Evolutionary conservation across 2,888 invertebrate species (phyloP).

Genomic region (Lymantria monacha): DNA sequence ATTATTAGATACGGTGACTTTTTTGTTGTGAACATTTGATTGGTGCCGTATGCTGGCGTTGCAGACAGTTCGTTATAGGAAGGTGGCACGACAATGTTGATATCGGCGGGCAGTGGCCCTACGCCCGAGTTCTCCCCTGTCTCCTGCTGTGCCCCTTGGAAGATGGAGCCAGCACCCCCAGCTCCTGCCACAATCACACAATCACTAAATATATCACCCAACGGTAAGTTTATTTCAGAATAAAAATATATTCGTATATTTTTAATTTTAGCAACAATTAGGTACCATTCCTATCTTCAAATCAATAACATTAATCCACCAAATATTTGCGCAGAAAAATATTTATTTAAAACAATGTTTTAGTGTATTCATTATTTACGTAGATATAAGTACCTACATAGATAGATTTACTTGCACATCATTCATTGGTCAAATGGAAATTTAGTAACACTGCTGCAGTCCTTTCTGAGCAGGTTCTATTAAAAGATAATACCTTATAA

Average conservation of each 20-base stretch:
- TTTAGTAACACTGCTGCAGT: no score
- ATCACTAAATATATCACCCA: conserved; percentile 83
- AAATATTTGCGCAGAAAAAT: no score
- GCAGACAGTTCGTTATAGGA: conserved; percentile 48
- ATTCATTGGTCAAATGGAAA: no score
- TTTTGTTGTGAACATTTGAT: conserved; percentile 53
- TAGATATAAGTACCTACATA: no score
- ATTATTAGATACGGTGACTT: conserved; percentile 43
- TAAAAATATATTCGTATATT: neutral
- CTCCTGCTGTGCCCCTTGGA: conserved; percentile 84
- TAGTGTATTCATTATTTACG: no score
- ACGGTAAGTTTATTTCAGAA: conserved; percentile 54
- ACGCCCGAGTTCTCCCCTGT: conserved; percentile 82
- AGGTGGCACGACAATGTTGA: conserved; percentile 83
- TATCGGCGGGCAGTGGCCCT: conserved; percentile 84
- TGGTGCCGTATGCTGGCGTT: conserved; percentile 60
- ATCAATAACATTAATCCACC: no score
- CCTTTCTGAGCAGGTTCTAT: no score
- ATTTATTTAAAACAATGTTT: no score
- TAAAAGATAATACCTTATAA: no score
- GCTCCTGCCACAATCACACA: conserved; percentile 75
- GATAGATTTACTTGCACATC: no score
- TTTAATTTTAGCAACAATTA: no score
- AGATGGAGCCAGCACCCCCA: conserved; percentile 84
- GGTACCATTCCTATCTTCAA: no score